Evolutionary conservation across 2,888 invertebrate genomes (phyloP), one percentile per base, ranked within the genome.

Genomic region (Synergus laeviventris): DNA sequence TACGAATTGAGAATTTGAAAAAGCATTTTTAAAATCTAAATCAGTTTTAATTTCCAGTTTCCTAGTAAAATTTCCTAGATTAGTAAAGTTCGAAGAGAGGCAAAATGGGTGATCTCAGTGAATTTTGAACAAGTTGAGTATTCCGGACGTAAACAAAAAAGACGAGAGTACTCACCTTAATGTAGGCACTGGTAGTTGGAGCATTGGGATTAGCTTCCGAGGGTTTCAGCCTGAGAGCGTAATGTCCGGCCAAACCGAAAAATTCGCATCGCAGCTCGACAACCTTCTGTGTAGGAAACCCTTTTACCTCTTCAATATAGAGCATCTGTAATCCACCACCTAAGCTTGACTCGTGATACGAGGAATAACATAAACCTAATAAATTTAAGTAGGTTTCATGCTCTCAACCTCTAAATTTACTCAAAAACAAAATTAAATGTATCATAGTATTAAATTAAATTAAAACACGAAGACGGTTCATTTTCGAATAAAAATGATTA

Each of bases 201-300:
- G 94, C 93, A 1, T 93, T 93, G 0, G 94, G 93, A 1, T 94
- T 93, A 0, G 93, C 92, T 0, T 93, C 92, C 4, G 94, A 93
- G 0, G 96, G 95, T 54, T 95, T 92, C 77, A 97, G 89, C 74
- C 95, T 94, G 8, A 97, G 92, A 0, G 95, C 94, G 88, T 97
- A 97, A 91, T 95, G 95, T 0, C 97, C 97, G 0, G 96, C 96
- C 81, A 96, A 93, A 1, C 97, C 97, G 85, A 97, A 97, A 54
- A 96, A 92, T 87, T 96, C 95, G 86, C 97, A 97, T 45, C 94
- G 93, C 38, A 97, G 91, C 31, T 84, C 81, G 87, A 96, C 92
- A 21, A 94, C 92, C 60, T 94, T 93, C 45, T 94, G 93, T n/a
- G 94, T 94, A 31, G 96, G 95, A 90, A 95, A 92, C 42, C 94